Base-by-base conservation (phyloP, 2,888 invertebrate genomes). In the Sthenelais limicola region DNA sequence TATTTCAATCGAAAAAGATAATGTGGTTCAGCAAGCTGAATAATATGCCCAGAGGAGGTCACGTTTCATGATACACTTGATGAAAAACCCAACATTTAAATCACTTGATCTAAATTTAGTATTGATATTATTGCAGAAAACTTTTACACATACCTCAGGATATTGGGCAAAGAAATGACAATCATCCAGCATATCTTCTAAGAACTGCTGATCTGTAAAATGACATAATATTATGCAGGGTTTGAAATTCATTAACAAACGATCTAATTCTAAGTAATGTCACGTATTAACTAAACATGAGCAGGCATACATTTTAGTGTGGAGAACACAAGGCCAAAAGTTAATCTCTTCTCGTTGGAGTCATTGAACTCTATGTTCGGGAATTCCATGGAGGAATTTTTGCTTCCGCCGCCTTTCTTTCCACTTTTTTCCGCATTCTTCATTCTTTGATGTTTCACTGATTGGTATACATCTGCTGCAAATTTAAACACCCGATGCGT, bases 241-340 rank as follows among this genome's bases (percentile, higher is more conserved):
- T 43, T 43, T 43, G 43, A 43, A 43, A 43, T n/a, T n/a, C n/a
- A n/a, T n/a, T n/a, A n/a, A n/a, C n/a, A n/a, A n/a, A n/a, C n/a
- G n/a, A n/a, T n/a, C n/a, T n/a, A n/a, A n/a, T n/a, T n/a, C n/a
- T n/a, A n/a, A n/a, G n/a, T n/a, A n/a, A n/a, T n/a, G n/a, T n/a
- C n/a, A n/a, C n/a, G n/a, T n/a, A n/a, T n/a, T n/a, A n/a, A n/a
- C n/a, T n/a, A n/a, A n/a, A n/a, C n/a, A n/a, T n/a, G n/a, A n/a
- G n/a, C n/a, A n/a, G 78, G 85, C 86, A 84, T 80, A 86, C 86
- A 86, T 81, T 85, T 86, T 30, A 86, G 76, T 3, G 84, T 79
- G 52, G 79, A 78, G 76, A 84, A 86, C 5, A 85, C 84, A 73
- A 86, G 74, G 71, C 83, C 80, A 77, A 82, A 85, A 0, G 83